These are phyloP conservation scores for Hypanus sabinus DNA, from an alignment of 2,113 vertebrate species.

Conservation along the genomic window DNA sequence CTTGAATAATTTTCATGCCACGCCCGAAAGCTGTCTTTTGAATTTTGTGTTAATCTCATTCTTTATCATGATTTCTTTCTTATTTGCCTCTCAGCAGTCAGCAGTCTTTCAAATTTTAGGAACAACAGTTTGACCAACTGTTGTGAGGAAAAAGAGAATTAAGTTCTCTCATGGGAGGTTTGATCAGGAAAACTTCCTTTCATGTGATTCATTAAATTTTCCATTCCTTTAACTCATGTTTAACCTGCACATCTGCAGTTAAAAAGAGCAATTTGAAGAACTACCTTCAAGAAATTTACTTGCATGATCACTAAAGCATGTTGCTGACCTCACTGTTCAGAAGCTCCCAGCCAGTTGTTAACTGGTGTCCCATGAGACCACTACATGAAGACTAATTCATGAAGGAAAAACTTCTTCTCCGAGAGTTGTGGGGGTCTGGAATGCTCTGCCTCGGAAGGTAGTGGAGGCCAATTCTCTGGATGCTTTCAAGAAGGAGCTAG, in stretches of 20 bases:
- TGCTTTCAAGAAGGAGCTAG: too few relatives aligned
- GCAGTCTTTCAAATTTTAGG: background rate
- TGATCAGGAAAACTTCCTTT: background rate
- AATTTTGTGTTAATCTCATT: background rate
- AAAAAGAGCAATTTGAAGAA: background rate
- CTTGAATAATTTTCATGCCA: background rate
- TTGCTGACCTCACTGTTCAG: background rate
- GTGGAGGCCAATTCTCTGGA: too few relatives aligned
- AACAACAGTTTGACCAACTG: constrained; percentile 9
- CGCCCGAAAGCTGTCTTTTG: background rate
- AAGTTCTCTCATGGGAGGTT: constrained; percentile 11
- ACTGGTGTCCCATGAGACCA: background rate
- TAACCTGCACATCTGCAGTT: background rate
- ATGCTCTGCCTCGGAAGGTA: too few relatives aligned
- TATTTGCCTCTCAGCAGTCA: background rate
- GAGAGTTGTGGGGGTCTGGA: too few relatives aligned
- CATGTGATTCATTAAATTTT: background rate
- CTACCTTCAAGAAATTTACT: too few relatives aligned
- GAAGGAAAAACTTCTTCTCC: too few relatives aligned
- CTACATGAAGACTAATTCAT: background rate
- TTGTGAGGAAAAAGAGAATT: constrained; percentile 15
- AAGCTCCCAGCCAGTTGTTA: background rate
- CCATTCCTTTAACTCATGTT: background rate
- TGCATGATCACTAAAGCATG: background rate
- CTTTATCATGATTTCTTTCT: background rate